Evolutionary conservation across 1,140 invertebrate species (phyloP), one percentile per base, ranked within the genome.

Genomic region (Drosophila pandora): DNA sequence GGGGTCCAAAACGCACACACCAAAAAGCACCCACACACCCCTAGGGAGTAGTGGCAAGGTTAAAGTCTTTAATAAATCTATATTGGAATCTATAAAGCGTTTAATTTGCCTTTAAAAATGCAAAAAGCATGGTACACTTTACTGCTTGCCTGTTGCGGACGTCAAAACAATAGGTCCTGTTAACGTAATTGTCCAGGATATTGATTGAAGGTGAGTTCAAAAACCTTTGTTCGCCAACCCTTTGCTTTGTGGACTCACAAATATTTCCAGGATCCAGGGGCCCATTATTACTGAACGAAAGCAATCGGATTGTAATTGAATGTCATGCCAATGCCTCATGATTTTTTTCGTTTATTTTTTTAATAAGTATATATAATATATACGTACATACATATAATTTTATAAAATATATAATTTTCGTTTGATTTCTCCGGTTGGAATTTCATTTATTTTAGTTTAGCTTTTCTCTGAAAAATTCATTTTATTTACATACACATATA

Each of bases 401-500:
- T 58, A 60, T 85, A 68, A 76, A 74, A 74, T 84, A 67, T 74
- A 72, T 79, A 70, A 37, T 69, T 48, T 71, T 55, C 47, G 53
- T 77, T 60, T 63, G 49, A 61, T 57, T 55, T 49, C 32, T 63
- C 48, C 59, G 47, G 57, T 56, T 53, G 72, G 59, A 64, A 34
- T 75, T 79, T 64, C 12, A 45, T 62, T 61, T 60, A 34, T 75
- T 79, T 65, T 62, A 55, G 50, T 57, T 81, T 61, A 53, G 54
- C 48, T 84, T 79, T 61, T 75, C 54, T 60, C 13, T 21, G n/a
- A 60, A 65, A 70, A 69, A 77, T 61, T 73, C 50, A 21, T 3
- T 83, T 69, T 85, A 85, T 85, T 85, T 85, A 85, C 81, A 85
- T 71, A 71, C 76, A 80, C 70, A 74, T 62, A 22, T 59, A 63